Base-by-base conservation (phyloP, 2,113 vertebrate genomes). In the Arenaria interpres region DNA sequence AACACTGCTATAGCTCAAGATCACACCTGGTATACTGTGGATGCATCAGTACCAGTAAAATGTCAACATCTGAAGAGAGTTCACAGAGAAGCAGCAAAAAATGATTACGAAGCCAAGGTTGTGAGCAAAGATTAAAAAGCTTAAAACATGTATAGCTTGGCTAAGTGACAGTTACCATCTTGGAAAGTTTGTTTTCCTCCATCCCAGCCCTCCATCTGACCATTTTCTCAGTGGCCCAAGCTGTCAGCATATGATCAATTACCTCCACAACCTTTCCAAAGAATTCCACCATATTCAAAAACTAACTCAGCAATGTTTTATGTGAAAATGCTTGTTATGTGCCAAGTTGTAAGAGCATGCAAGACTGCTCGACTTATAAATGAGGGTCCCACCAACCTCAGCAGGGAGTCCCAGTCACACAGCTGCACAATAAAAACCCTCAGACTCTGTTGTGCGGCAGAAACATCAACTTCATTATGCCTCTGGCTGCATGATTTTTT, bases 201-300 rank as follows among this genome's bases (percentile, higher is more conserved):
- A 92, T 74, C 96, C 50, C 90, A 93, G 48, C 48, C 33, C 54
- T 86, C 66, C 85, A 90, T 71, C 53, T 79, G 85, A 96, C 90
- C 91, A 90, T 77, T 85, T 94, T 93, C 94, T 97, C 89, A 90
- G 73, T 83, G 84, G 66, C 20, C 37, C 4, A 32, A 94, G 92
- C 95, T 97, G 96, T 97, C 93, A 97, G 41, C 27, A 3, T 91
- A 94, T 95, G 95, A 97, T 97, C 96, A 94, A 96, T 97, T 96
- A 80, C 93, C 93, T 95, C 88, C 78, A 22, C 3, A 14, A 50
- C 78, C 84, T 95, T 92, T 86, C 82, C 63, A 93, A 93, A 87
- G 77, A 96, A 97, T 95, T 82, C 64, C 73, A 77, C 56, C 67
- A 88, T 88, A 90, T 67, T 85, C 90, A 88, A 66, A 95, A 77